Conservation (phyloP, 2,113 vertebrate species). For the Sarotherodon lohbergeri region DNA sequence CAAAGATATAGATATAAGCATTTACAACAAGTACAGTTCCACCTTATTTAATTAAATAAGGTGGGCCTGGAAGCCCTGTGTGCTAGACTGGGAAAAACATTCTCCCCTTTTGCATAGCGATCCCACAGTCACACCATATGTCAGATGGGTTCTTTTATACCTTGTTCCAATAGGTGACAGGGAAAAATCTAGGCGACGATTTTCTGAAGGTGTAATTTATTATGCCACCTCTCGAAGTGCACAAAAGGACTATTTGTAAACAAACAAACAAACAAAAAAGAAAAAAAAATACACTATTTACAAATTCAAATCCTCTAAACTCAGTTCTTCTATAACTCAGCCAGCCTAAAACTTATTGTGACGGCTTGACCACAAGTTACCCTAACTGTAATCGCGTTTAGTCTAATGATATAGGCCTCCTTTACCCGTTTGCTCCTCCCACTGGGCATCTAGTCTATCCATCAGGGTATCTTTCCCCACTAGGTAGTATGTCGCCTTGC, state of each 20-base stretch:
- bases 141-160: background rate
- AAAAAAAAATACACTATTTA: background rate
- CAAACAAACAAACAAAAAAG: background rate
- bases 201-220: background rate
- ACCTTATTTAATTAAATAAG: background rate
- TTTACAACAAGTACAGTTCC: background rate
- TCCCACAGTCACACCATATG: background rate
- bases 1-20: background rate
- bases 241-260: background rate
- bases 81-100: background rate
- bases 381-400: background rate
- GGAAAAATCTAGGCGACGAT: background rate
- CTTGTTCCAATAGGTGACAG: background rate
- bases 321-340: background rate
- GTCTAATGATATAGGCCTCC: background rate
- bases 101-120: background rate
- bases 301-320: background rate
- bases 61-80: background rate
- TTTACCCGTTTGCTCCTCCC: background rate
- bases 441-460: background rate
- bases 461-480: background rate
- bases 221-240: background rate
- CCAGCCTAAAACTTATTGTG: background rate
- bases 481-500: background rate
- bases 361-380: background rate